Conservation (phyloP, 2,888 invertebrate species). For the Luperina testacea region DNA sequence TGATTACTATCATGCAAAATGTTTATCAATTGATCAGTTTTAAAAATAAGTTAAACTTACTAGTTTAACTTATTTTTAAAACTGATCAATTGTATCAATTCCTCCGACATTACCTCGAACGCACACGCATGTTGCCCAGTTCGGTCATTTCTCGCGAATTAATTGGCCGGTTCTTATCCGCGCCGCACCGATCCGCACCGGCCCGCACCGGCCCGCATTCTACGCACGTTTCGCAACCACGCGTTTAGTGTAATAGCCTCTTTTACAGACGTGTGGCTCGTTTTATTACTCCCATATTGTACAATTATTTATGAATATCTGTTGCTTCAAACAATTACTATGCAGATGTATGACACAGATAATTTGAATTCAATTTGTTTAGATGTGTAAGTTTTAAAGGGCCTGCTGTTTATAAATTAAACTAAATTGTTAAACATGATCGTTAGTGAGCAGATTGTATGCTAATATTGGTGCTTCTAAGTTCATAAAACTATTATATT, state of each 20-base stretch:
- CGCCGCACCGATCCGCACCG: conserved; percentile 19
- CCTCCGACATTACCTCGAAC: conserved; percentile 17
- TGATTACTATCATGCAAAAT: no score
- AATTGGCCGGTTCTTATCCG: conserved; percentile 66
- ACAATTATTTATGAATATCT: conserved; percentile 45
- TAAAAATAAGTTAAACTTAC: no score
- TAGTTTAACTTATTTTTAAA: background rate
- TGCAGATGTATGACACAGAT: conserved; percentile 30
- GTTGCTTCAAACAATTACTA: conserved; percentile 35
- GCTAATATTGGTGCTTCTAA: background rate
- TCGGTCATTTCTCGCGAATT: conserved; percentile 73
- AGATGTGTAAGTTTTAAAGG: conserved; percentile 15
- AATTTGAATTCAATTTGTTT: conserved; percentile 23
- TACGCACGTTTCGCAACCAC: conserved; percentile 70
- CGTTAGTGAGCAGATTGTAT: background rate
- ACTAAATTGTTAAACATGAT: conserved; percentile 2
- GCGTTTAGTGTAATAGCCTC: conserved; percentile 61
- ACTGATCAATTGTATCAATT: conserved; percentile 12
- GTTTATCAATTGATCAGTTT: no score
- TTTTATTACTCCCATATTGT: conserved; percentile 50
- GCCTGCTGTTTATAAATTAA: conserved; percentile 5
- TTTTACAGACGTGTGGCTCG: conserved; percentile 31
- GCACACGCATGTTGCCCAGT: conserved; percentile 18
- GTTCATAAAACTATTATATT: background rate
- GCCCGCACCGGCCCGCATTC: conserved; percentile 65